Evolutionary conservation across 2,113 vertebrate species (phyloP), one percentile per base, ranked within the genome.

Genomic region (Ictidomys tridecemlineatus): DNA sequence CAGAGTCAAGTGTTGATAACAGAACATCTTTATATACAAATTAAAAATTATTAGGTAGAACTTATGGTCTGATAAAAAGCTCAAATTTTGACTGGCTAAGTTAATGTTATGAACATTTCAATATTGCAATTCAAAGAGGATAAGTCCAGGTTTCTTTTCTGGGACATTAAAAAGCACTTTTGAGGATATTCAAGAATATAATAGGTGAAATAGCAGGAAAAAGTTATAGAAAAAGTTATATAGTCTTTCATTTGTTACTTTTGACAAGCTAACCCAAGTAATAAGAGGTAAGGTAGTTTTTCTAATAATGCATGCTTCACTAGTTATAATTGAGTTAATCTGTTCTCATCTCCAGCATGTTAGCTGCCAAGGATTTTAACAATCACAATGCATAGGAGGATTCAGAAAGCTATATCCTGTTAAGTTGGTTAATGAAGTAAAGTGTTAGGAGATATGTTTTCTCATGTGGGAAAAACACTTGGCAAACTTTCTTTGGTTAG

Each of bases 321-420:
- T 87, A 45, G 34, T 5, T 83, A 34, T 83, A 95, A 93, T 84
- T 42, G 53, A 84, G 70, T 78, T 74, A 93, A 83, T 94, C 65
- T 95, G 22, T 87, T 90, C 76, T 91, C 92, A 91, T 96, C 74
- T 90, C 63, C 9, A 37, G 45, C 70, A 94, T 53, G 69, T 69
- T 45, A 94, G 63, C 76, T 97, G 94, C 89, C 80, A 87, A 96
- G 85, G 87, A 94, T 78, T 93, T 96, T 86, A 97, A 73, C 86
- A 95, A 93, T 84, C 92, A 61, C 67, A 58, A 67, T 22, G 28
- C 73, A 77, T 70, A 58, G 42, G 89, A 93, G 88, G 70, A 79
- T 94, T 96, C 87, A 85, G 76, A 30, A 84, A 87, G 82, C 45
- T 45, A 13, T 78, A 48, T 53, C 32, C 63, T 63, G 39, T 86